A percentile compares a stretch with the other conserved stretches of the same genome.
Evolutionary conservation across 2,113 vertebrate genomes (phyloP).

Genomic region (Bothrops jararaca): DNA sequence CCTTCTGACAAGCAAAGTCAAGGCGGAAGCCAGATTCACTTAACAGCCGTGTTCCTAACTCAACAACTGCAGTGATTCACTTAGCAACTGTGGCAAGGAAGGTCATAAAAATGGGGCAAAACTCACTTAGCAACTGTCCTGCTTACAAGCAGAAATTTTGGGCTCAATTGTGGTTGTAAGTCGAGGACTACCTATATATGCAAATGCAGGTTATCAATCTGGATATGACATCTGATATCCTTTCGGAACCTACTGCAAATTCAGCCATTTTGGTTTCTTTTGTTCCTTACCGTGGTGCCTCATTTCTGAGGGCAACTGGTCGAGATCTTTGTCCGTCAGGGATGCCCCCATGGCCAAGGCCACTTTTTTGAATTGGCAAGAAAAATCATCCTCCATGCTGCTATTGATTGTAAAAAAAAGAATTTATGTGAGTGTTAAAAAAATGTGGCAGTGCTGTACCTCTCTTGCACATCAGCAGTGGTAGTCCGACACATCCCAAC

Average conservation of each 20-base stretch:
- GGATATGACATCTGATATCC: background rate
- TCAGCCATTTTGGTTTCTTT: background rate
- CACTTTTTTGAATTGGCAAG: conserved; percentile 57
- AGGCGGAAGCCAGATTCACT: background rate
- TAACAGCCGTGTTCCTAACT: background rate
- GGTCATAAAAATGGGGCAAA: background rate
- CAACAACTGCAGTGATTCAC: background rate
- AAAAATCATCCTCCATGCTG: conserved; percentile 53
- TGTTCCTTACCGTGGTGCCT: conserved; percentile 48
- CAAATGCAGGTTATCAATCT: background rate
- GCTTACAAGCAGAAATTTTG: background rate
- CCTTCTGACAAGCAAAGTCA: background rate
- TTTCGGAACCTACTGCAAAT: background rate
- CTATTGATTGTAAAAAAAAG: background rate
- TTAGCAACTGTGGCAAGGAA: background rate
- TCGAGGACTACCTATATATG: background rate
- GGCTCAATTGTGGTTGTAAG: background rate
- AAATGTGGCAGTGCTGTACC: background rate
- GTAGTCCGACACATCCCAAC: background rate
- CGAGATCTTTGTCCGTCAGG: conserved; percentile 58
- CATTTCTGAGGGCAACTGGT: conserved; percentile 48
- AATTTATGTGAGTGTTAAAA: background rate
- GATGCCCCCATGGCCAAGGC: conserved; percentile 58
- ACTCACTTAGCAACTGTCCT: background rate
- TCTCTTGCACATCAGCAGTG: background rate